Conservation (phyloP, 2,113 vertebrate genomes). For the Chaetodon auriga region DNA sequence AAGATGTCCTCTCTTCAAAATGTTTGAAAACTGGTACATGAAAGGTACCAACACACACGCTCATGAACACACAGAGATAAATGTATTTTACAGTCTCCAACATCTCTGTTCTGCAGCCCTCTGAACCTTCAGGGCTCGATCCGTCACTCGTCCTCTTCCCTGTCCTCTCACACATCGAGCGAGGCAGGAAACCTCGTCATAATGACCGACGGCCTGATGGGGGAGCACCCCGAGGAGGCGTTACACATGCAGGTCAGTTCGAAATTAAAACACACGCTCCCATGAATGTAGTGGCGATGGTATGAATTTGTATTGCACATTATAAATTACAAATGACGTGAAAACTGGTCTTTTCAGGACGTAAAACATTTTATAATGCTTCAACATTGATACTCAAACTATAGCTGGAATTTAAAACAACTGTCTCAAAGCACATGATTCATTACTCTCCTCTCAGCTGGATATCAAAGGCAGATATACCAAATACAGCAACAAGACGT, state of each 20-base stretch:
- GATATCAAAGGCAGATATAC: neutral
- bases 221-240: slow-evolving; percentile 91
- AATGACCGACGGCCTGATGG: slow-evolving; percentile 90
- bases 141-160: slow-evolving; percentile 94
- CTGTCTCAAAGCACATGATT: neutral
- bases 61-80: neutral
- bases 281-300: neutral
- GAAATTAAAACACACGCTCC: neutral
- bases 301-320: neutral
- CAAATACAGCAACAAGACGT: neutral
- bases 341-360: neutral
- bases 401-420: neutral
- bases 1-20: neutral
- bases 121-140: slow-evolving; percentile 93
- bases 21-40: neutral
- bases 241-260: slow-evolving; percentile 92
- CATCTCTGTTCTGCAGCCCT: slow-evolving; percentile 84
- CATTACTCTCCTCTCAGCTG: neutral
- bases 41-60: neutral
- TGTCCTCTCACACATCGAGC: slow-evolving; percentile 95
- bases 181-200: slow-evolving; percentile 93
- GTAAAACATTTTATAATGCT: neutral
- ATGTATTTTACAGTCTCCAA: neutral
- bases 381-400: neutral
- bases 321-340: neutral